These are phyloP conservation scores for Drosophila neocordata DNA, from an alignment of 1,140 invertebrate genomes.

Conservation along the genomic window DNA sequence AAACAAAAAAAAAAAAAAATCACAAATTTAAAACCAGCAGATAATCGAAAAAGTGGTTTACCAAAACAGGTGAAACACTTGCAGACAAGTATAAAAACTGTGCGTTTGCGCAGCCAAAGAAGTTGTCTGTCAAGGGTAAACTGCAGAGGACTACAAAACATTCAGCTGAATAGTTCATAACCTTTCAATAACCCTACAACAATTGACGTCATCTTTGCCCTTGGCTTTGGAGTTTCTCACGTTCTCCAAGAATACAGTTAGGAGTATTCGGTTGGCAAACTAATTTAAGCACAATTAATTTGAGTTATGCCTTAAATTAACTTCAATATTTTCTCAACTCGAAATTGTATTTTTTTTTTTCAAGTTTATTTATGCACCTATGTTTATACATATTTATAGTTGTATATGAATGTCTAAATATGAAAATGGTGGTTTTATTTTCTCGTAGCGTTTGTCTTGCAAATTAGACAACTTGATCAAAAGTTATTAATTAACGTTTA, in stretches of 20 bases:
- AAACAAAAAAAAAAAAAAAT: constrained; percentile 28
- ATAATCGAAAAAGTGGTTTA: background rate
- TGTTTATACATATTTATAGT: background rate
- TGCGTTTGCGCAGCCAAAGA: background rate
- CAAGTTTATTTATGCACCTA: background rate
- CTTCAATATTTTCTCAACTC: background rate
- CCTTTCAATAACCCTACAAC: constrained; percentile 15
- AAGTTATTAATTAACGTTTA: constrained; percentile 51
- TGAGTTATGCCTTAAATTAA: constrained; percentile 14
- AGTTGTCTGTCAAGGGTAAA: background rate
- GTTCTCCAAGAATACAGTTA: background rate
- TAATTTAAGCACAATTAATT: background rate
- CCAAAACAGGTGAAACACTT: constrained; percentile 27
- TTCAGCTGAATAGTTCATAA: constrained; percentile 12
- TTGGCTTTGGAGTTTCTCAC: constrained; percentile 52
- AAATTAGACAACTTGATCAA: constrained; percentile 56
- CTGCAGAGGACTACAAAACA: background rate
- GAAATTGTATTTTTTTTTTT: background rate
- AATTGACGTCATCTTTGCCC: constrained; percentile 13
- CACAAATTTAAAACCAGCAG: constrained; percentile 4
- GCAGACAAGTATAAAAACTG: background rate
- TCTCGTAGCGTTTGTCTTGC: constrained; percentile 42
- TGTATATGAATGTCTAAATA: constrained; percentile 7
- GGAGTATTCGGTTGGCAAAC: constrained; percentile 30
- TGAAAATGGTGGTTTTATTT: constrained; percentile 22